phyloP scores from a whole-genome alignment of 2,888 invertebrate genomes.

The Dimorphilus gyrociliatus region DNA sequence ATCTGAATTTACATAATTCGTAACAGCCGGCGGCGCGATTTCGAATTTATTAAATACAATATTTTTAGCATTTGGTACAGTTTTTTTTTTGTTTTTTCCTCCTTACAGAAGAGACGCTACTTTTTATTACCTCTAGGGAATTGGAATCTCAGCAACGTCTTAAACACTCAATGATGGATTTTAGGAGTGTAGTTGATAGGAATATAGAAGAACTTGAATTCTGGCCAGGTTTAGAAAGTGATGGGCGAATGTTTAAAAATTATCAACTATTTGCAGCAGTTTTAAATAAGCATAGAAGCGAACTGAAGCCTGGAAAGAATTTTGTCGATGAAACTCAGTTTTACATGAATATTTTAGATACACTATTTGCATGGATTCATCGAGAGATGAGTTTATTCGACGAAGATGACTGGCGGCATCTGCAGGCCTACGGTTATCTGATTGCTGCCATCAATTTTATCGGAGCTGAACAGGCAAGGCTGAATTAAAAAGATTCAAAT shows the following conservation, averaged over 20 bases:
- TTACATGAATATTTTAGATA: constrained; percentile 12
- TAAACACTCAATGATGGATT: constrained; percentile 6
- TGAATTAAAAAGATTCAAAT: no score
- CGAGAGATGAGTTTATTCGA: constrained; percentile 6
- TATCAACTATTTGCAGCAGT: constrained; percentile 11
- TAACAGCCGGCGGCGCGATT: neutral
- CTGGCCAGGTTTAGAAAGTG: constrained; percentile 9
- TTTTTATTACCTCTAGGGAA: constrained; percentile 10
- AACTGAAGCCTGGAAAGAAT: constrained; percentile 7
- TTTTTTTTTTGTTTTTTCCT: neutral
- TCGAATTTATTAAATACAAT: neutral
- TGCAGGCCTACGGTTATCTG: constrained; percentile 11
- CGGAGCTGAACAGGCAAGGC: constrained; percentile 13
- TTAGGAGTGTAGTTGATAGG: constrained; percentile 7
- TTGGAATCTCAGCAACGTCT: constrained; percentile 6
- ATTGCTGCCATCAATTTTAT: constrained; percentile 12
- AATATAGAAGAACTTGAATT: constrained; percentile 4
- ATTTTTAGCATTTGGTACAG: neutral
- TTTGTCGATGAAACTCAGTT: constrained; percentile 13
- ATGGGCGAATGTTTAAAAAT: constrained; percentile 8
- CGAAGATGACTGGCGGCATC: constrained; percentile 6
- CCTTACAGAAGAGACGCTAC: constrained; percentile 10
- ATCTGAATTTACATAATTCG: neutral
- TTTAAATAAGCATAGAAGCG: constrained; percentile 8
- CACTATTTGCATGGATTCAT: constrained; percentile 9